Base-by-base conservation (phyloP, 1,140 invertebrate genomes). In the Neodiprion fabricii region DNA sequence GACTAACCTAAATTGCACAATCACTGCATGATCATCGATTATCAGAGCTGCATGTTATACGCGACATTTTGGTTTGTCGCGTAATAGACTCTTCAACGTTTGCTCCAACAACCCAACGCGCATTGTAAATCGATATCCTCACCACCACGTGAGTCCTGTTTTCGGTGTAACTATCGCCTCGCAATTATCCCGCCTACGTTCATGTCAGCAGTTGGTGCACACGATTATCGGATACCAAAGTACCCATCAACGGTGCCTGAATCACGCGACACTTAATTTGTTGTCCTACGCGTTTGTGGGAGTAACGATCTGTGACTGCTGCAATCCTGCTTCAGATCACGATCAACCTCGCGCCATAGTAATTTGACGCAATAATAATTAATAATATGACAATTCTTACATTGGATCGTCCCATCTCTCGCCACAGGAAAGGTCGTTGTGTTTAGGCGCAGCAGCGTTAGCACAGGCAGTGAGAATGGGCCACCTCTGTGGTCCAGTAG, bases 391-490 rank as follows among this genome's bases (percentile, higher is more conserved):
- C 28, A 40, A 5, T 40, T 40, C 28, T 3, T 40, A 40, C 28
- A 1, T 40, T 40, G 28, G 2, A 5, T 40, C 28, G 28, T 40
- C 28, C 28, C 53, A 14, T 9, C 53, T 17, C 9, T 61, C n/a
- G 53, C n/a, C 5, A 17, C 82, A 95, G 94, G 94, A 95, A 81
- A 91, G 93, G 71, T 93, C 94, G 48, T 92, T 95, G 78, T 94
- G 94, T 76, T 87, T 94, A 50, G 94, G 94, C 4, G 93, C 94
- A 0, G 94, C 93, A 0, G 90, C 92, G 5, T 89, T 95, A 72
- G 91, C 91, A 70, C 91, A 92, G 71, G 89, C 93, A 1, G 88
- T 95, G 53, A 89, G 90, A 0, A 90, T 91, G 10, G 89, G 91
- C 73, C 88, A 91, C 69, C 84, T 95, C 8, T 90, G 90, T 40